Evolutionary conservation across 2,888 invertebrate species (phyloP).

Genomic region (Xestia xanthographa): DNA sequence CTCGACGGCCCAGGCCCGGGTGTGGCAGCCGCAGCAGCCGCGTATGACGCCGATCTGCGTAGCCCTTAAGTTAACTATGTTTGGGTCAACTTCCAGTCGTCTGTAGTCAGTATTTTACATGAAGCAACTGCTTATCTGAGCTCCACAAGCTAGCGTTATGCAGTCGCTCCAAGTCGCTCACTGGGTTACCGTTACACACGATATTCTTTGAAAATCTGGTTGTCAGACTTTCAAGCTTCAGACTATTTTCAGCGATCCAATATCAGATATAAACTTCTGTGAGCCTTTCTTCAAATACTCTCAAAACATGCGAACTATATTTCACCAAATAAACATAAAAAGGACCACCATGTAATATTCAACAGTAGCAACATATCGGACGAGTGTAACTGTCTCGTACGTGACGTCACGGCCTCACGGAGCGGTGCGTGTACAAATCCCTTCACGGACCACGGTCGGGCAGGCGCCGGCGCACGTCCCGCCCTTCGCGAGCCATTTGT

Average conservation of each 20-base stretch:
- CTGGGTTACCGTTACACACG: too few relatives aligned
- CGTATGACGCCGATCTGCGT: neutral
- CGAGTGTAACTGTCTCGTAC: constrained; percentile 58
- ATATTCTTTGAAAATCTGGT: neutral
- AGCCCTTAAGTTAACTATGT: neutral
- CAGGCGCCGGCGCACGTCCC: constrained; percentile 67
- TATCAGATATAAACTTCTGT: neutral
- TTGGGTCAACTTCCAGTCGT: neutral
- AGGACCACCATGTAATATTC: constrained; percentile 49
- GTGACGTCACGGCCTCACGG: constrained; percentile 63
- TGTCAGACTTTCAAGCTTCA: neutral
- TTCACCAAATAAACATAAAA: constrained; percentile 9
- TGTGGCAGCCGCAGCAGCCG: too few relatives aligned
- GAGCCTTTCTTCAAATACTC: neutral
- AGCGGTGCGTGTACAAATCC: constrained; percentile 59
- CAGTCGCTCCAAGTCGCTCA: neutral
- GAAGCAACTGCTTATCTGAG: neutral
- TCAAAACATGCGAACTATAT: neutral
- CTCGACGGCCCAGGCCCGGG: too few relatives aligned
- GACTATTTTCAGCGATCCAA: neutral
- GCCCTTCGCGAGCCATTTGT: constrained; percentile 64
- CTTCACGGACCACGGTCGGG: constrained; percentile 52
- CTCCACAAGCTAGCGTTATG: neutral
- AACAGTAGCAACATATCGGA: constrained; percentile 44
- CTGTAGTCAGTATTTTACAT: neutral